These are phyloP conservation scores for Norana najaformis DNA, from an alignment of 2,888 invertebrate genomes.

Conservation along the genomic window DNA sequence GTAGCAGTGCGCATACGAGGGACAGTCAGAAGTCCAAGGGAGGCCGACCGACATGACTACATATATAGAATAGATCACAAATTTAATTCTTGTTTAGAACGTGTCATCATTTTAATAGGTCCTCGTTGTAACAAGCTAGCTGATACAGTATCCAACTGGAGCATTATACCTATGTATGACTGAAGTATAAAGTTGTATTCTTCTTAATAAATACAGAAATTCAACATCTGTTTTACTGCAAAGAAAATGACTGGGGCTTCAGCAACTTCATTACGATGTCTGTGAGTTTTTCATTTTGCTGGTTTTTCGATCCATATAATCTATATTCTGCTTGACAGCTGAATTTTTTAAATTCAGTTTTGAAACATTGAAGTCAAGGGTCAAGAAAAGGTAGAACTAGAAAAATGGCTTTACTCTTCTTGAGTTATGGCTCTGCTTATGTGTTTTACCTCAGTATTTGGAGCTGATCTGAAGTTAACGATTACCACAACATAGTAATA, in stretches of 20 bases:
- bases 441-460: not conserved
- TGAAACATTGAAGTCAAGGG: not conserved
- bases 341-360: not conserved
- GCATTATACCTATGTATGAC: not conserved
- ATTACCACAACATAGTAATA: no score
- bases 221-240: slow-evolving; percentile 93
- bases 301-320: not conserved
- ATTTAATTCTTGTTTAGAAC: no score
- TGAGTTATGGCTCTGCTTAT: not conserved
- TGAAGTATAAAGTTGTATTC: slow-evolving; percentile 21
- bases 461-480: not conserved
- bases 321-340: not conserved
- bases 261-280: slow-evolving; percentile 83
- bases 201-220: slow-evolving; percentile 67
- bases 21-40: no score
- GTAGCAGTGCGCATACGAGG: no score
- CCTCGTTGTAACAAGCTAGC: no score
- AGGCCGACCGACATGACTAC: no score
- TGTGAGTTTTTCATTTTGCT: slow-evolving; percentile 16
- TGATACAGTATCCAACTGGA: not conserved
- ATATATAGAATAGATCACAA: no score
- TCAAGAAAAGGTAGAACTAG: no score
- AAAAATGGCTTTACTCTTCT: no score
- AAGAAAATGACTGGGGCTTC: slow-evolving; percentile 89
- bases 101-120: no score